Base-by-base conservation (phyloP, 2,797 vertebrate species). In the Lacerta agilis region DNA sequence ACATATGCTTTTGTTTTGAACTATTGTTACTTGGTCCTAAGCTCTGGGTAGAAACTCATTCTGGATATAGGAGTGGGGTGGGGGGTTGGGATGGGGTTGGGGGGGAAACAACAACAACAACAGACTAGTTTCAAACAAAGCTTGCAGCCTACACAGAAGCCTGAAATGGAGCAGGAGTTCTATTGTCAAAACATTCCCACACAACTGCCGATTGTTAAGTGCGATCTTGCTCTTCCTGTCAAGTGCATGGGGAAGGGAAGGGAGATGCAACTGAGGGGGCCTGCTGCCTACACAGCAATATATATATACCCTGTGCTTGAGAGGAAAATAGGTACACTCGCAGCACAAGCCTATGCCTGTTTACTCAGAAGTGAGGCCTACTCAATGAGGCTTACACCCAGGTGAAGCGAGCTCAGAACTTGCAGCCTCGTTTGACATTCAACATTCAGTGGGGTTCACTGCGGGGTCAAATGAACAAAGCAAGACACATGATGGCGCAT, bases 171-270 rank as follows among this genome's bases (percentile, higher is more conserved):
- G 86, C 83, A 88, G 27, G 86, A 88, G 64, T 41, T 85, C 36
- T 85, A 38, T 88, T 90, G 89, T 90, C 83, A 90, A 90, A 85
- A 90, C 86, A 82, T 87, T 88, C 89, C 86, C 86, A 90, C 86
- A 88, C 86, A 88, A 73, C 82, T 77, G 89, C 66, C 38, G 73
- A 49, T 85, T 72, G 83, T 90, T 82, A 36, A 78, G 38, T 82
- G 86, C 36, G 41, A 82, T 82, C 78, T 85, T 77, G 36, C 83
- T 73, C 66, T 29, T 85, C 73, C 64, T 90, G 82, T 78, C 83
- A 90, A 82, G 72, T 45, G 85, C n/a, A 64, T 72, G 8, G 86
- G 41, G 25, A 81, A 85, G 86, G 33, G 64, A 85, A 49, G 64
- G 78, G 64, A 64, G 79, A 90, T 25, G 18, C 36, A 8, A 55